Evolutionary conservation across 2,113 vertebrate genomes (phyloP).

Genomic region (Steatornis caripensis): DNA sequence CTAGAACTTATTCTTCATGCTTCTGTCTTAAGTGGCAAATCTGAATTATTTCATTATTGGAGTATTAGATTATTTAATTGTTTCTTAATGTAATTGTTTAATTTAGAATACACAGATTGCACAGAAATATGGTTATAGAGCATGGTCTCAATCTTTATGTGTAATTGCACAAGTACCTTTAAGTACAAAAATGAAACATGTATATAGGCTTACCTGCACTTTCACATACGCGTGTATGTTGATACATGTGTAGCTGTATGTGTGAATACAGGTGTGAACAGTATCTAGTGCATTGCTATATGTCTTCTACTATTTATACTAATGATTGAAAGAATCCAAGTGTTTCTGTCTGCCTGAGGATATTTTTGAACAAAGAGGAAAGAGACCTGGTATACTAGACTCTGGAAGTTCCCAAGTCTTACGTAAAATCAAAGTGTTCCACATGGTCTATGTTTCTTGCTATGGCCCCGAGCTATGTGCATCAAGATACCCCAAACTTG

Average conservation of each 20-base stretch:
- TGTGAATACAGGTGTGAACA: background rate
- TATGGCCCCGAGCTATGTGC: too few relatives aligned
- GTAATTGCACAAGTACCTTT: background rate
- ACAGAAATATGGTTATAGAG: background rate
- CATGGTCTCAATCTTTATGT: background rate
- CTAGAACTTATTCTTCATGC: background rate
- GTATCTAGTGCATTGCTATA: background rate
- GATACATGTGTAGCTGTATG: background rate
- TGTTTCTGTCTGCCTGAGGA: background rate
- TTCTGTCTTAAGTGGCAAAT: background rate
- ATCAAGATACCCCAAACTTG: background rate
- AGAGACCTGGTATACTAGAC: background rate
- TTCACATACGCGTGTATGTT: background rate
- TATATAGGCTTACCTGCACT: background rate
- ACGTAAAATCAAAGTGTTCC: background rate
- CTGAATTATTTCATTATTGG: background rate
- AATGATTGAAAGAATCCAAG: background rate
- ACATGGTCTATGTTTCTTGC: background rate
- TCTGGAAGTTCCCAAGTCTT: background rate
- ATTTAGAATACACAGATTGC: background rate
- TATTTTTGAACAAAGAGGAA: background rate
- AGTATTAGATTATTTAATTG: background rate
- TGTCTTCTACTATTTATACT: background rate
- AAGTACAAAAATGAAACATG: background rate
- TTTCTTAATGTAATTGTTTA: background rate